Percentiles rank a stretch among this genome's conserved stretches.
These are phyloP conservation scores for Chloroclysta siterata DNA, from an alignment of 2,888 invertebrate species.

Conservation along the genomic window DNA sequence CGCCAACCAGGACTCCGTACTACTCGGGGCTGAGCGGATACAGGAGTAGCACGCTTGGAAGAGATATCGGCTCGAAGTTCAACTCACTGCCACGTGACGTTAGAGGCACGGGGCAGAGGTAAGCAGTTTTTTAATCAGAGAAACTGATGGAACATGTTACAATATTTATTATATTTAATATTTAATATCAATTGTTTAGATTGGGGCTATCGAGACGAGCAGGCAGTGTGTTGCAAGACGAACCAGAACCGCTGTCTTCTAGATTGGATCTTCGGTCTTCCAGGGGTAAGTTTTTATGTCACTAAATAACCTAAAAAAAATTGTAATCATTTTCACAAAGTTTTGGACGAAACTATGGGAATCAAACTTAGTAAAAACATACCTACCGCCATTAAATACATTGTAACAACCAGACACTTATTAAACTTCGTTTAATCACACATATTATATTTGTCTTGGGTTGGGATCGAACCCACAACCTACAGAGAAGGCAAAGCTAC, in stretches of 20 bases:
- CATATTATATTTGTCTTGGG: too few species aligned
- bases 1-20: constrained; percentile 90
- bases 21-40: constrained; percentile 87
- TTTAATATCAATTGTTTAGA: constrained; percentile 44
- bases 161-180: not conserved
- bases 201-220: constrained; percentile 74
- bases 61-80: constrained; percentile 88
- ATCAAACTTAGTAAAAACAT: too few species aligned
- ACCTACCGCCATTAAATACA: too few species aligned
- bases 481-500: too few species aligned
- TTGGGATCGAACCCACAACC: too few species aligned
- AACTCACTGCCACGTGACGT: constrained; percentile 90
- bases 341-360: too few species aligned
- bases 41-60: constrained; percentile 80
- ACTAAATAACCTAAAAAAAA: too few species aligned
- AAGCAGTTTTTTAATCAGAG: constrained; percentile 35
- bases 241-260: constrained; percentile 78
- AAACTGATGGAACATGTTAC: too few species aligned
- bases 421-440: too few species aligned
- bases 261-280: constrained; percentile 81
- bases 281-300: constrained; percentile 61
- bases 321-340: too few species aligned
- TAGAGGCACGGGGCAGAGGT: constrained; percentile 86
- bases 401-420: too few species aligned
- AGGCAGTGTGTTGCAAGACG: constrained; percentile 78